Evolutionary conservation across 2,113 vertebrate genomes (phyloP).

Genomic region (Cyanoliseus patagonus): DNA sequence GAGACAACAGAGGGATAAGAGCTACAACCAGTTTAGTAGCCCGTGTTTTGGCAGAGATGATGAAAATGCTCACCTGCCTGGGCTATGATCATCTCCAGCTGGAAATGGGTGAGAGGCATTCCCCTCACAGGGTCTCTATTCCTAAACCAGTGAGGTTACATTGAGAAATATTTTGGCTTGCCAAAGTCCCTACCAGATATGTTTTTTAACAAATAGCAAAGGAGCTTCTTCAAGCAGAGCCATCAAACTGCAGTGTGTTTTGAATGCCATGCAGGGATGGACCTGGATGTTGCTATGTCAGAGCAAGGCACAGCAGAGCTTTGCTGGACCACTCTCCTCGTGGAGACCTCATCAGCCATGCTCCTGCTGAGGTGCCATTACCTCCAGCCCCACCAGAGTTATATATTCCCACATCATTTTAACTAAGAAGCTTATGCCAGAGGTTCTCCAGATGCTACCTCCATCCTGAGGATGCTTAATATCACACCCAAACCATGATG

Average conservation of each 20-base stretch:
- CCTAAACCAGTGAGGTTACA: not conserved
- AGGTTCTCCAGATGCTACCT: not conserved
- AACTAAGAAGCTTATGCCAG: not conserved
- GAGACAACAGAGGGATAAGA: not conserved
- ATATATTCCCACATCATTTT: not conserved
- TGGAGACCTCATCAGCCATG: accelerated
- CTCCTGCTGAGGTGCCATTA: not conserved
- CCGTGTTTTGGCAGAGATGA: not conserved
- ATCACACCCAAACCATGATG: not conserved
- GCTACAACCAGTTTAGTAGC: not conserved
- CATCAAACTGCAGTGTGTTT: not conserved
- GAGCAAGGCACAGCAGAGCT: not conserved
- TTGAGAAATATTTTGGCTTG: not conserved
- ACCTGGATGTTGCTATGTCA: not conserved
- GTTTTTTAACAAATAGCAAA: not conserved
- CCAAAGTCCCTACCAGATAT: not conserved
- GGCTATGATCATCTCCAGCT: not conserved
- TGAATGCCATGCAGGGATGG: not conserved
- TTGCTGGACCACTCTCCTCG: not conserved
- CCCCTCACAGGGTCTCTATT: not conserved
- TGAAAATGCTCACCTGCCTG: not conserved
- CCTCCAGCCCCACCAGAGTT: not conserved
- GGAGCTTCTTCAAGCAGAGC: not conserved
- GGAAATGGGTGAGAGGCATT: not conserved
- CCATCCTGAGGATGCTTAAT: not conserved